These are phyloP conservation scores for Pterostichus madidus DNA, from an alignment of 2,888 invertebrate species.

Conservation along the genomic window DNA sequence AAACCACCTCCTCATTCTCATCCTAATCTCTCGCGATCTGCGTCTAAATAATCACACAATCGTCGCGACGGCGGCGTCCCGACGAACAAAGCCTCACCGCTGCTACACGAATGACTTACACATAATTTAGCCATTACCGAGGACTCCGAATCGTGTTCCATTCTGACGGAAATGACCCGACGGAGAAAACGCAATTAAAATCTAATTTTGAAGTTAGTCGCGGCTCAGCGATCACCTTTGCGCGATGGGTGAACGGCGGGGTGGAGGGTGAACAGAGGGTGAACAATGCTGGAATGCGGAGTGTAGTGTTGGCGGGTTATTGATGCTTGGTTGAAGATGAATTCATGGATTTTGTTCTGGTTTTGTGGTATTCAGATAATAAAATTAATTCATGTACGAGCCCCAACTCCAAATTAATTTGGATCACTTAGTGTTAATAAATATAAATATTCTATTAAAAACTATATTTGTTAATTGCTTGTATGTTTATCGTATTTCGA, in stretches of 20 bases:
- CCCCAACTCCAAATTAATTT: no score
- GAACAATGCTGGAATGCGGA: not conserved
- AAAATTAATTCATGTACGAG: no score
- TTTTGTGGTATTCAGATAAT: no score
- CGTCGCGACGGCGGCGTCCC: not conserved
- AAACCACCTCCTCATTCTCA: not conserved
- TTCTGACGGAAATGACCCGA: conserved; percentile 68
- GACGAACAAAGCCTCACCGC: conserved; percentile 25
- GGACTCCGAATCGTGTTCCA: conserved; percentile 53
- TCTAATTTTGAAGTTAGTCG: conserved; percentile 69
- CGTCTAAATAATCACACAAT: conserved; percentile 44
- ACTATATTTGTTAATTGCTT: no score
- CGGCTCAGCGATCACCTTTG: conserved; percentile 69
- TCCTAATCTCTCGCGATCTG: conserved; percentile 7
- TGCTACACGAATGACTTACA: conserved; percentile 59
- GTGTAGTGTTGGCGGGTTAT: not conserved
- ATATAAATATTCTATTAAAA: no score
- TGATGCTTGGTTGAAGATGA: no score
- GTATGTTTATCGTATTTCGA: no score
- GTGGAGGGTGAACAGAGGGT: conserved; percentile 44
- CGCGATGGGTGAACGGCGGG: conserved; percentile 67
- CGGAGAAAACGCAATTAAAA: conserved; percentile 70
- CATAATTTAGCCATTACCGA: conserved; percentile 66
- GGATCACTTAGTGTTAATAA: no score
- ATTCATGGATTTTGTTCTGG: no score